A percentile compares a stretch with the other conserved stretches of the same genome.
Evolutionary conservation across 2,113 vertebrate species (phyloP).

Genomic region (Xiphophorus couchianus): DNA sequence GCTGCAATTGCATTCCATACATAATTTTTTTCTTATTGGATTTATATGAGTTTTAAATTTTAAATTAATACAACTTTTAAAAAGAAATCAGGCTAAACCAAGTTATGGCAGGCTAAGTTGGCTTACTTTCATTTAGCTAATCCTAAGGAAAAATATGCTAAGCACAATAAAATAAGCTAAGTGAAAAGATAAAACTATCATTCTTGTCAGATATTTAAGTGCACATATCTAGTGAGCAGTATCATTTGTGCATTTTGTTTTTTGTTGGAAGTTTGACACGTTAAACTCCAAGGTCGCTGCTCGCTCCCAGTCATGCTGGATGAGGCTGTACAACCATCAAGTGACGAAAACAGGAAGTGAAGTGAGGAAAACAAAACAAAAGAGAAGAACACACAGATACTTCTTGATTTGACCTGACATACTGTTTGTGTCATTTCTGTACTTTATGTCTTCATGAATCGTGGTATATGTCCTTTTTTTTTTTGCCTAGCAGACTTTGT

Average conservation of each 20-base stretch:
- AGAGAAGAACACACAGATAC: slow-evolving; percentile 29
- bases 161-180: too few relatives aligned
- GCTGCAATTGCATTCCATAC: too few relatives aligned
- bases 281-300: slow-evolving; percentile 33
- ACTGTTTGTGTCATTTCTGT: slow-evolving; percentile 43
- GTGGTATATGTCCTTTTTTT: slow-evolving; percentile 4
- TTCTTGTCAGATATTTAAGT: slow-evolving; percentile 25
- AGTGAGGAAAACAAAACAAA: slow-evolving; percentile 28
- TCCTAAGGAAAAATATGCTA: too few relatives aligned
- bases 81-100: too few relatives aligned
- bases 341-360: slow-evolving; percentile 43
- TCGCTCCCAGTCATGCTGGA: slow-evolving; percentile 40
- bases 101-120: too few relatives aligned
- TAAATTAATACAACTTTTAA: too few relatives aligned
- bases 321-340: slow-evolving; percentile 47
- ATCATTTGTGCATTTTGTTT: slow-evolving; percentile 44
- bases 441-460: slow-evolving; percentile 24
- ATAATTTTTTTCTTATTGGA: background rate
- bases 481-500: slow-evolving; percentile 13
- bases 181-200: background rate
- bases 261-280: slow-evolving; percentile 23
- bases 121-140: too few relatives aligned
- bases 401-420: slow-evolving; percentile 44
- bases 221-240: slow-evolving; percentile 50
- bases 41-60: background rate